Evolutionary conservation across 1,140 invertebrate genomes (phyloP).

Genomic region (Lucilia cuprina): DNA sequence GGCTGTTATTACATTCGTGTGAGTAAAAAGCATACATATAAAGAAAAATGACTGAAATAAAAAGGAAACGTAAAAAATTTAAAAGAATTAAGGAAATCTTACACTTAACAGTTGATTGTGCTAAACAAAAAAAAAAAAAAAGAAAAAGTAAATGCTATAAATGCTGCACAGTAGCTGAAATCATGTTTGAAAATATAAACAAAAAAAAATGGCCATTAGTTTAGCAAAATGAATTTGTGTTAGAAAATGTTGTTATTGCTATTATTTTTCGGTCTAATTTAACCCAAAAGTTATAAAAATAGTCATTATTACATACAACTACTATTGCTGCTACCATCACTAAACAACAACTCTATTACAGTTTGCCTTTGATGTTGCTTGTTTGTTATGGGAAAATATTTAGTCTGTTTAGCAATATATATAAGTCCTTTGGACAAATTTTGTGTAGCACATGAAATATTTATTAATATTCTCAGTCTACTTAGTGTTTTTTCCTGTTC

Average conservation of each 20-base stretch:
- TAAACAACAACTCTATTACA: too few species aligned
- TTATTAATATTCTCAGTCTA: conserved; percentile 9
- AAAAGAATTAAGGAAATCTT: neutral
- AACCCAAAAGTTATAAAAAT: neutral
- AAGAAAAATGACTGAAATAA: neutral
- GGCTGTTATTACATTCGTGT: conserved; percentile 24
- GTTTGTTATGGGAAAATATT: neutral
- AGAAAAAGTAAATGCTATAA: neutral
- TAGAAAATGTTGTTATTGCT: neutral
- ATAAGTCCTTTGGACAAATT: conserved; percentile 15
- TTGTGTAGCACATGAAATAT: conserved; percentile 29
- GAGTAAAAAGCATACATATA: neutral
- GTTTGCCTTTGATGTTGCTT: too few species aligned
- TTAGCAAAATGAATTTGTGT: neutral
- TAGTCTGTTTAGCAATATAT: neutral
- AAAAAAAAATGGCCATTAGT: neutral
- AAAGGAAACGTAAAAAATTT: neutral
- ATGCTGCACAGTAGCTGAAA: neutral
- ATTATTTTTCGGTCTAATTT: neutral
- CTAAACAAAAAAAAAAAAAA: neutral
- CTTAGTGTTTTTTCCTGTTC: too few species aligned
- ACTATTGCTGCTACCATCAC: neutral
- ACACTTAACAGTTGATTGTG: neutral
- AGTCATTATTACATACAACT: neutral
- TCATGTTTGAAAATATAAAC: neutral